Evolutionary conservation across 2,797 vertebrate species (phyloP).

Genomic region (Pampus argenteus): DNA sequence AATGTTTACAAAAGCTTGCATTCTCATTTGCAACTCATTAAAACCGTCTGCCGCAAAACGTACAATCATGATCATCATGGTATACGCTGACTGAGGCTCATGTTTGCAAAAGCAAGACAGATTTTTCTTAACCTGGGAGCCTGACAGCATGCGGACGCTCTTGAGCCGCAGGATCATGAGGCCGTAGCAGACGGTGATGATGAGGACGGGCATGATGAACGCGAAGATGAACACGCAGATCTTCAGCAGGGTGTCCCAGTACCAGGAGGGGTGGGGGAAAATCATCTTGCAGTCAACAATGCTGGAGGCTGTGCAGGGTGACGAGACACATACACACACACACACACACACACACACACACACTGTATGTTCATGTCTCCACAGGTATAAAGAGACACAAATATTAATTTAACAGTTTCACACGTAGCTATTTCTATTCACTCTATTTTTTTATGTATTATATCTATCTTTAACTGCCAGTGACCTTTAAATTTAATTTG

Average conservation of each 20-base stretch:
- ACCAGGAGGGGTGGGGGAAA: constrained; percentile 96
- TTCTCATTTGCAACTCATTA: constrained; percentile 3
- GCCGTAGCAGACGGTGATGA: constrained; percentile 97
- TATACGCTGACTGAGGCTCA: neutral
- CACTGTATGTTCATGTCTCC: neutral
- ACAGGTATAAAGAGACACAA: constrained; percentile 5
- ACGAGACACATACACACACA: neutral
- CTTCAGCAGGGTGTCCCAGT: constrained; percentile 98
- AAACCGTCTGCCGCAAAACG: neutral
- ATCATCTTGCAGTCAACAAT: constrained; percentile 92
- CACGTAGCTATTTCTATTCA: neutral
- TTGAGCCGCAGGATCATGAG: constrained; percentile 98
- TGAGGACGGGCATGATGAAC: constrained; percentile 98
- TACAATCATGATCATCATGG: neutral
- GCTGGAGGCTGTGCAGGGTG: constrained; percentile 65
- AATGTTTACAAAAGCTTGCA: neutral
- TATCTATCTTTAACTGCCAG: neutral
- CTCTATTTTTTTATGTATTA: neutral
- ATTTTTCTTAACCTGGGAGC: constrained; percentile 87
- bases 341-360: too few relatives aligned
- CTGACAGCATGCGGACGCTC: constrained; percentile 97
- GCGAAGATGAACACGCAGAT: constrained; percentile 99
- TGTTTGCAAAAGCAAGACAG: neutral
- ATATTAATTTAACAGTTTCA: neutral
- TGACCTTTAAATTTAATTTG: neutral